Evolutionary conservation across 2,797 vertebrate species (phyloP).

Genomic region (Pelochelys cantorii): DNA sequence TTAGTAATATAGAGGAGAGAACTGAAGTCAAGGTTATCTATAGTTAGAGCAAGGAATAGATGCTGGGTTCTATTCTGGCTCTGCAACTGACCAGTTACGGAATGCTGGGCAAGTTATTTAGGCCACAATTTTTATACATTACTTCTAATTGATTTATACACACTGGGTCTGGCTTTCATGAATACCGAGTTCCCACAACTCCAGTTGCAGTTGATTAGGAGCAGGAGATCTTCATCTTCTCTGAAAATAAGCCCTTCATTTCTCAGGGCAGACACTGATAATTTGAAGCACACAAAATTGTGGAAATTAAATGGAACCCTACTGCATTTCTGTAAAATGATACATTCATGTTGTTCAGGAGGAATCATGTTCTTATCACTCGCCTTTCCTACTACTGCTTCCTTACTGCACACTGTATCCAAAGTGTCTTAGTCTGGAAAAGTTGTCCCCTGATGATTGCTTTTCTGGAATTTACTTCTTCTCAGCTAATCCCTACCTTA

Average conservation of each 20-base stretch:
- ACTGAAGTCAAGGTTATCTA: background rate
- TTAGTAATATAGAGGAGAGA: background rate
- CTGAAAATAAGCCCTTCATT: background rate
- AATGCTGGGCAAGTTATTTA: background rate
- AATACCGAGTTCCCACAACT: background rate
- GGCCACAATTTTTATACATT: background rate
- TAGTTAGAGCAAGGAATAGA: background rate
- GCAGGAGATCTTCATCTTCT: background rate
- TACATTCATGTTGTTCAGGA: background rate
- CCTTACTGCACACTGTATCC: background rate
- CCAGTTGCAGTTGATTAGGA: background rate
- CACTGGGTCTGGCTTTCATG: background rate
- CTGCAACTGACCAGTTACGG: background rate
- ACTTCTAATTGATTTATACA: background rate
- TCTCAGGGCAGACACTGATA: background rate
- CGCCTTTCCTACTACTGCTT: background rate
- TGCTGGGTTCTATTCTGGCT: background rate
- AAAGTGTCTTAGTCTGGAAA: background rate
- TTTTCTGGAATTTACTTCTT: background rate
- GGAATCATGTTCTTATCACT: background rate
- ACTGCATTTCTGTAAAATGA: background rate
- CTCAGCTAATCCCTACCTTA: background rate
- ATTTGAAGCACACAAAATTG: background rate
- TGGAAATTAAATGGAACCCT: background rate
- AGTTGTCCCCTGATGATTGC: background rate